phyloP scores from a whole-genome alignment of 1,140 invertebrate genomes.

The Drosophila biarmipes region DNA sequence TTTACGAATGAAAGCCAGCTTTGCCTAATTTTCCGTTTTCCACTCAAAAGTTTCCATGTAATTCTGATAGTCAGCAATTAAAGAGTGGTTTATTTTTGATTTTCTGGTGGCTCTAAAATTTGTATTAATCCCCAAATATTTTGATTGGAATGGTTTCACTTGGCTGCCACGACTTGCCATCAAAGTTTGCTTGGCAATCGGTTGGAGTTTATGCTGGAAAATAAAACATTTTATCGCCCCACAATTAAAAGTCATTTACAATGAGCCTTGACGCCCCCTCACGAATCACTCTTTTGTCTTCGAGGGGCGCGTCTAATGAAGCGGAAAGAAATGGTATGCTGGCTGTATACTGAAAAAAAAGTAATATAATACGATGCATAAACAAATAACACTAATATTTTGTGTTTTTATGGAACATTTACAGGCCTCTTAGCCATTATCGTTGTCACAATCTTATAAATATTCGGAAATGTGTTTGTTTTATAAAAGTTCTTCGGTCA shows the following conservation, averaged over 20 bases:
- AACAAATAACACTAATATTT: no score
- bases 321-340: conserved; percentile 47
- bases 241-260: conserved; percentile 68
- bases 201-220: background rate
- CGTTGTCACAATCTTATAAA: no score
- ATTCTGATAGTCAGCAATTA: no score
- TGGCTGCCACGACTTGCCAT: background rate
- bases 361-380: no score
- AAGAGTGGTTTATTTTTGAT: background rate
- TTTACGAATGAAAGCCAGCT: no score
- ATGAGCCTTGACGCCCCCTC: conserved; percentile 48
- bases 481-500: no score
- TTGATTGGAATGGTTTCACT: background rate
- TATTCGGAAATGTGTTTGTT: no score
- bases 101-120: background rate
- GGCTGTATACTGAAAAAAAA: conserved; percentile 7
- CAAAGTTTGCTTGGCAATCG: background rate
- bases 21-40: no score
- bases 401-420: no score
- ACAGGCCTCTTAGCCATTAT: no score
- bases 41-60: no score
- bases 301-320: conserved; percentile 65
- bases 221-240: conserved; percentile 37
- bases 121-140: background rate
- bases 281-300: conserved; percentile 32